A percentile compares a stretch with the other conserved stretches of the same genome.
These are phyloP conservation scores for Elephas maximus DNA, from an alignment of 2,113 vertebrate species.

Conservation along the genomic window DNA sequence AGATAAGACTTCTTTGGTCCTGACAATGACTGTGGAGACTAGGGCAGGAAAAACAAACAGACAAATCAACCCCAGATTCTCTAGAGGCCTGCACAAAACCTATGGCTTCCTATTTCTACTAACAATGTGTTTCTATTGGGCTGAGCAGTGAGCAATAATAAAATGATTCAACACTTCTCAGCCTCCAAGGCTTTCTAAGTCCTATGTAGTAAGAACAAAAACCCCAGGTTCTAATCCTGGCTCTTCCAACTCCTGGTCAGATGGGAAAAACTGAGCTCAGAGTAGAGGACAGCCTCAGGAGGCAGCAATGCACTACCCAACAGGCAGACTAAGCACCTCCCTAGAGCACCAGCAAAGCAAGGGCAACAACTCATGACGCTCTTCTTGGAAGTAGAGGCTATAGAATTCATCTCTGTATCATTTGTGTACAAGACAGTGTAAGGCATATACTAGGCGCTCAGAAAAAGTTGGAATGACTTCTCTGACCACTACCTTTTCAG, in stretches of 20 bases:
- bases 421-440: neutral
- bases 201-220: conserved; percentile 38
- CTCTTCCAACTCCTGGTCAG: neutral
- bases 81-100: neutral
- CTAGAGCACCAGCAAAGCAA: conserved; percentile 18
- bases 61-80: conserved; percentile 24
- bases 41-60: conserved; percentile 54
- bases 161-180: conserved; percentile 37
- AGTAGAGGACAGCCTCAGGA: neutral
- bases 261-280: conserved; percentile 25
- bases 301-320: neutral
- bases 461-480: conserved; percentile 34
- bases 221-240: neutral
- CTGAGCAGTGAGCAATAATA: conserved; percentile 59
- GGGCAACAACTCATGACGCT: neutral
- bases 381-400: conserved; percentile 19
- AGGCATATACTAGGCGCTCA: neutral
- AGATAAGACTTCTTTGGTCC: neutral
- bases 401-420: neutral
- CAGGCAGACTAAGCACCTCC: conserved; percentile 1
- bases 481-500: neutral
- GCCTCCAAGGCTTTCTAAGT: conserved; percentile 11
- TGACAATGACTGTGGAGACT: conserved; percentile 15
- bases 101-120: conserved; percentile 30
- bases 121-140: conserved; percentile 26